Conservation (phyloP, 2,113 vertebrate genomes). For the Pavo muticus region DNA sequence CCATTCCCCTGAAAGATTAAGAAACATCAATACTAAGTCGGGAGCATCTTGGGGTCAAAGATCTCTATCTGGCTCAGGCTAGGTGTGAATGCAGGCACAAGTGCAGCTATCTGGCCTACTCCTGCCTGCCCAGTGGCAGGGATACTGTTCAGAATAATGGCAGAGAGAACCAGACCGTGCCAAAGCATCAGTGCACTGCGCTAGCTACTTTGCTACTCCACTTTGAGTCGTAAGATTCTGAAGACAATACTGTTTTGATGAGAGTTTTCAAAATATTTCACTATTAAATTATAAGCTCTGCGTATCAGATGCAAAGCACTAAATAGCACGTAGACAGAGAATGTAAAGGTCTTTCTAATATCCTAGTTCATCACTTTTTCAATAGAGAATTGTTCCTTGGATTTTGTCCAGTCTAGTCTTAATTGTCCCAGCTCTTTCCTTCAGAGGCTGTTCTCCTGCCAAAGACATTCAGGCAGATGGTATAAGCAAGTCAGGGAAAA, state of each 20-base stretch:
- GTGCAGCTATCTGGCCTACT: neutral
- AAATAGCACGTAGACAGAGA: neutral
- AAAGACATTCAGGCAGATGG: slow-evolving; percentile 23
- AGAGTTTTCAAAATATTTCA: slow-evolving; percentile 35
- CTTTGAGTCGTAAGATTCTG: neutral
- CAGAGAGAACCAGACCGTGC: neutral
- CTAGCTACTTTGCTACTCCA: neutral
- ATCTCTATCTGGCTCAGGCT: too few relatives aligned
- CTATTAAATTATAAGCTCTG: slow-evolving; percentile 30
- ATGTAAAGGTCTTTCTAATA: neutral
- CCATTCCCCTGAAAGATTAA: neutral
- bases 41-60: neutral
- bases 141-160: neutral
- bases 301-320: neutral
- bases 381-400: slow-evolving; percentile 19
- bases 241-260: neutral
- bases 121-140: neutral
- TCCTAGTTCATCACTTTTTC: neutral
- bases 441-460: slow-evolving; percentile 3
- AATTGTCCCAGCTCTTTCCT: slow-evolving; percentile 25
- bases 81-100: neutral
- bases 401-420: slow-evolving; percentile 18
- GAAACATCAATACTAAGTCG: fast-evolving
- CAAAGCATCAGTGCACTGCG: neutral
- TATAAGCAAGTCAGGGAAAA: slow-evolving; percentile 1